phyloP scores from a whole-genome alignment of 2,797 vertebrate species.

The Apodemus agrarius region DNA sequence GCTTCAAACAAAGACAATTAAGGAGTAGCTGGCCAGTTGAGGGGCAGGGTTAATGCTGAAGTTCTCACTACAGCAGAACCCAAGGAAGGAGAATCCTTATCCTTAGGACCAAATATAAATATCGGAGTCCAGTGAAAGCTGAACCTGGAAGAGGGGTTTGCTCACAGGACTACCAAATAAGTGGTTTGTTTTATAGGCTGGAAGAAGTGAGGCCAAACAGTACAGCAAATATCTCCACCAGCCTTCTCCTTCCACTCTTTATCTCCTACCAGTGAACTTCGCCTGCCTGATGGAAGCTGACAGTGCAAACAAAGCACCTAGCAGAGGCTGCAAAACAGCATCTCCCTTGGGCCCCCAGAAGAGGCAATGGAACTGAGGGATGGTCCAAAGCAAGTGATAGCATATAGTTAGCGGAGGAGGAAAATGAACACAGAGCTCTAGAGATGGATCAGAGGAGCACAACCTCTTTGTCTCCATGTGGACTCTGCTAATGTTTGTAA shows the following conservation, averaged over 20 bases:
- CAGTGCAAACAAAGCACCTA: not conserved
- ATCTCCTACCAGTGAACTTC: not conserved
- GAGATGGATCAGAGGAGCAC: not conserved
- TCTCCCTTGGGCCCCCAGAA: not conserved
- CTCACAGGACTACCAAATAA: not conserved
- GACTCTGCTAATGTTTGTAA: not conserved
- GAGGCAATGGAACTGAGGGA: not conserved
- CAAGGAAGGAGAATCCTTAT: not conserved
- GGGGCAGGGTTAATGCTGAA: not conserved
- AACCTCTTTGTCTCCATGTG: not conserved
- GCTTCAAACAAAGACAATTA: not conserved
- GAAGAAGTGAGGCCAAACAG: not conserved
- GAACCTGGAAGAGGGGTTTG: not conserved
- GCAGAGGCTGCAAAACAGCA: not conserved
- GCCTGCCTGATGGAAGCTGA: not conserved
- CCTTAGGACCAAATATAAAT: fast-evolving
- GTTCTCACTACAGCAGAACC: not conserved
- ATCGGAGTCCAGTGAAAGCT: not conserved
- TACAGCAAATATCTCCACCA: not conserved
- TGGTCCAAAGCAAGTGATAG: not conserved
- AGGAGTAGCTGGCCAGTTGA: not conserved
- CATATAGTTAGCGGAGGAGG: not conserved
- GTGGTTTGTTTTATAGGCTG: not conserved
- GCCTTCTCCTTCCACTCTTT: not conserved
- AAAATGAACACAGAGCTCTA: fast-evolving